Base-by-base conservation (phyloP, 2,888 invertebrate genomes). In the Petrophora chlorosata region DNA sequence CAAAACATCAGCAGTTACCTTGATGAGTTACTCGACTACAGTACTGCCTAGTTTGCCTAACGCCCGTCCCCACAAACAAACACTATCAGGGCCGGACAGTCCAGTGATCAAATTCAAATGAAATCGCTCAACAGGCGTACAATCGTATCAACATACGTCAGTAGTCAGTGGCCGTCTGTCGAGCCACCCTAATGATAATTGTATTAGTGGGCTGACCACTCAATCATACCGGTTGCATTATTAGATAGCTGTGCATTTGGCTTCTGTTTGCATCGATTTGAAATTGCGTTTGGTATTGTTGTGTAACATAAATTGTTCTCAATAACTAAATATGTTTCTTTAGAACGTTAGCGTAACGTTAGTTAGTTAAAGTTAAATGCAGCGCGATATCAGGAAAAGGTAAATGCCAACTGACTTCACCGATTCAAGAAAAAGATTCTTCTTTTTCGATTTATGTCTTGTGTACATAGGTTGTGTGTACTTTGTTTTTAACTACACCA, bases 51-150 rank as follows among this genome's bases (percentile, higher is more conserved):
- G 48, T 38, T 12, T 41, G 39, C 15, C 45, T 49, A 52, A 51
- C 16, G 39, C 19, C 44, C 28, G 39, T 47, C 64, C 73, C 79
- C 77, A 34, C 74, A 65, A 71, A 65, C 76, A 73, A 81, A 80
- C 74, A 81, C 74, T 88, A 88, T 89, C 87, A 76, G 72, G 61
- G 69, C 63, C 79, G 73, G 79, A 82, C 88, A 85, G 86, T 74
- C 85, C 74, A 87, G 73, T 88, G 88, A 82, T 85, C 87, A 87
- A 85, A 86, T 87, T 85, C 85, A 86, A 89, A 87, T 86, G 85
- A 77, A 83, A 84, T 81, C 83, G 82, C 79, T 79, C 78, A 81
- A 79, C 83, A 67, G 71, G 71, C 76, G 74, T 62, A 88, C 88
- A 88, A 88, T 88, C 84, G 75, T 88, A 88, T 88, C 88, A 79